Evolutionary conservation across 2,113 vertebrate genomes (phyloP).

Genomic region (Galbula dea): DNA sequence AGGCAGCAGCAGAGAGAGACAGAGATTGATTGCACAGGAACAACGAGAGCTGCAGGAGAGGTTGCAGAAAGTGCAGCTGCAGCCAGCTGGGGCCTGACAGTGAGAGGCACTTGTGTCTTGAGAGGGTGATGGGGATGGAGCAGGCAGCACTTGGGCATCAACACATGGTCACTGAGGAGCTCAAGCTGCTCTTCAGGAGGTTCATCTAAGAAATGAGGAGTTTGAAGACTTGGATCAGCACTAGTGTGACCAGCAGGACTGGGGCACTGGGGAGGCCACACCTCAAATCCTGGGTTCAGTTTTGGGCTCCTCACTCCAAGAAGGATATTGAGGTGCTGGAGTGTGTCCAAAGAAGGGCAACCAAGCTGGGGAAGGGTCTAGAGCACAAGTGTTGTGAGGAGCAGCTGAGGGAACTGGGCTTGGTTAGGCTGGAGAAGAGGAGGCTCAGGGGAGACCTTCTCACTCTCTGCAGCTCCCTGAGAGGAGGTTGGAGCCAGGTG

Average conservation of each 20-base stretch:
- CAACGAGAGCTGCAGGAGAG: not conserved
- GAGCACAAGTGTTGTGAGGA: too few species aligned
- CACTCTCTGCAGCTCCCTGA: too few species aligned
- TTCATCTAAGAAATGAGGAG: not conserved
- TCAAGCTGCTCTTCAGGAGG: accelerated
- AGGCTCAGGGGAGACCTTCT: too few species aligned
- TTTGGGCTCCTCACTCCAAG: too few species aligned
- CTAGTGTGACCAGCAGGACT: not conserved
- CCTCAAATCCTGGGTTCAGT: too few species aligned
- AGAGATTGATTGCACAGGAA: not conserved
- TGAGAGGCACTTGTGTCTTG: accelerated
- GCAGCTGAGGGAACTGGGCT: too few species aligned
- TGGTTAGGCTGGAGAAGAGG: too few species aligned
- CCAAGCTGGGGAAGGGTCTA: too few species aligned
- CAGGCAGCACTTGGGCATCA: accelerated
- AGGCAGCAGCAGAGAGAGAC: constrained; percentile 3
- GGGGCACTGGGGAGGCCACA: too few species aligned
- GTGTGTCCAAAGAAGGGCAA: too few species aligned
- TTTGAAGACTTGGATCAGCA: not conserved
- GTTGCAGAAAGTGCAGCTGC: not conserved
- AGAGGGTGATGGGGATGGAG: not conserved
- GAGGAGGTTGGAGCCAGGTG: too few species aligned
- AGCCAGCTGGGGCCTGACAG: not conserved
- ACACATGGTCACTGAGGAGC: accelerated
- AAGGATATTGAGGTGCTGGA: too few species aligned